Percentiles rank a stretch among this genome's conserved stretches.
phyloP scores from a whole-genome alignment of 1,140 invertebrate species.

The Probaryconus sp. region DNA sequence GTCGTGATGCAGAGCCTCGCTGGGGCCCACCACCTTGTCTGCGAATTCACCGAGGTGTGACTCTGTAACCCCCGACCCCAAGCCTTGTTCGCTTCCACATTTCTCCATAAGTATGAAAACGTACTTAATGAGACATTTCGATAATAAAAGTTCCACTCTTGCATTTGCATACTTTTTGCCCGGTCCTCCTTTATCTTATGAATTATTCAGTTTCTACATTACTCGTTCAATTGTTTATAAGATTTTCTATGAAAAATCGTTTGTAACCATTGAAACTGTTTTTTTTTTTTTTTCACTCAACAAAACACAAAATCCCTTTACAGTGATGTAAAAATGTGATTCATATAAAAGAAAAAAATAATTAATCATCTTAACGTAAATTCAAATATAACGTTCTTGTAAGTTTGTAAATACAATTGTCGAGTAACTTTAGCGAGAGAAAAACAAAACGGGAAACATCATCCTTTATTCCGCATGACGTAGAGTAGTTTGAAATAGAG shows the following conservation, averaged over 20 bases:
- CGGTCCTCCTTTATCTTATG: background rate
- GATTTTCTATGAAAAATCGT: too few species aligned
- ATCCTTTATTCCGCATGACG: conserved; percentile 23
- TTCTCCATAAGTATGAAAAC: conserved; percentile 58
- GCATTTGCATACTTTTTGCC: conserved; percentile 5
- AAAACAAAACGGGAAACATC: conserved; percentile 18
- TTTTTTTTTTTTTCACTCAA: too few species aligned
- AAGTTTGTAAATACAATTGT: too few species aligned
- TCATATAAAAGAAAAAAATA: too few species aligned
- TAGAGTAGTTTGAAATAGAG: conserved; percentile 31
- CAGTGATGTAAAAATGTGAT: too few species aligned
- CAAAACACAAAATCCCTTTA: too few species aligned
- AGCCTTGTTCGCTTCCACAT: conserved; percentile 37
- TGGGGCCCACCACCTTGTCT: conserved; percentile 74
- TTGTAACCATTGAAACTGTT: background rate
- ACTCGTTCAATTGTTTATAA: background rate
- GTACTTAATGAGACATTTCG: conserved; percentile 70
- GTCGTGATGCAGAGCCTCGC: conserved; percentile 74
- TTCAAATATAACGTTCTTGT: too few species aligned
- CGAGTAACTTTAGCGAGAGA: too few species aligned
- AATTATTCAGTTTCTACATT: background rate
- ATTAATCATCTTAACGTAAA: too few species aligned
- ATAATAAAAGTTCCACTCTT: conserved; percentile 66
- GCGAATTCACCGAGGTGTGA: conserved; percentile 72
- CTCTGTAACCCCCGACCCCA: conserved; percentile 31